phyloP scores from a whole-genome alignment of 2,888 invertebrate species.

The Crioceris asparagi region DNA sequence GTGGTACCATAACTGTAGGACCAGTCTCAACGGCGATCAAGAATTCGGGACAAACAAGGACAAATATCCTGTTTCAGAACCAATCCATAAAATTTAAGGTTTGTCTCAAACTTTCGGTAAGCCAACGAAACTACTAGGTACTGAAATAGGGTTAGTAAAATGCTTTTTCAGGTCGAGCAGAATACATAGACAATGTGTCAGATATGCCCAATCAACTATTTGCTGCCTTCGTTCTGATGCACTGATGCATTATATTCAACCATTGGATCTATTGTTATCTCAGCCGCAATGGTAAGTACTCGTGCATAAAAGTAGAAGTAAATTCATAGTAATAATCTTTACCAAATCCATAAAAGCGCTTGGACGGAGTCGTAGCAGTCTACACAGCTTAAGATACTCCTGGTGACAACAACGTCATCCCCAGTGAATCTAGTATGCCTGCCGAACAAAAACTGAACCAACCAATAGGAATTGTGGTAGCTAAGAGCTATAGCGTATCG shows the following conservation, averaged over 20 bases:
- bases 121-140: no score
- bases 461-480: slow-evolving; percentile 63
- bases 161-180: slow-evolving; percentile 64
- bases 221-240: slow-evolving; percentile 57
- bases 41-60: slow-evolving; percentile 47
- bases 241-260: slow-evolving; percentile 44
- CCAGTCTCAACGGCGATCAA: slow-evolving; percentile 47
- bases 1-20: slow-evolving; percentile 40
- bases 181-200: slow-evolving; percentile 66
- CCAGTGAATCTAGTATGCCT: slow-evolving; percentile 17
- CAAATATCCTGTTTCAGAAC: slow-evolving; percentile 53
- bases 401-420: slow-evolving; percentile 51
- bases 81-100: slow-evolving; percentile 52
- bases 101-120: slow-evolving; percentile 47
- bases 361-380: slow-evolving; percentile 56
- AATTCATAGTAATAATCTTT: no score
- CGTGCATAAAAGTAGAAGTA: slow-evolving; percentile 42
- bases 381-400: slow-evolving; percentile 58
- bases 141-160: no score
- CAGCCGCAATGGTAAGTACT: slow-evolving; percentile 54
- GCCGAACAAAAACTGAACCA: slow-evolving; percentile 52
- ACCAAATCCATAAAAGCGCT: slow-evolving; percentile 45
- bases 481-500: slow-evolving; percentile 48
- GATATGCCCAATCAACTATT: slow-evolving; percentile 54
- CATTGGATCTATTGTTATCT: slow-evolving; percentile 50